These are phyloP conservation scores for Oryzias woworae DNA, from an alignment of 2,113 vertebrate species.

Conservation along the genomic window DNA sequence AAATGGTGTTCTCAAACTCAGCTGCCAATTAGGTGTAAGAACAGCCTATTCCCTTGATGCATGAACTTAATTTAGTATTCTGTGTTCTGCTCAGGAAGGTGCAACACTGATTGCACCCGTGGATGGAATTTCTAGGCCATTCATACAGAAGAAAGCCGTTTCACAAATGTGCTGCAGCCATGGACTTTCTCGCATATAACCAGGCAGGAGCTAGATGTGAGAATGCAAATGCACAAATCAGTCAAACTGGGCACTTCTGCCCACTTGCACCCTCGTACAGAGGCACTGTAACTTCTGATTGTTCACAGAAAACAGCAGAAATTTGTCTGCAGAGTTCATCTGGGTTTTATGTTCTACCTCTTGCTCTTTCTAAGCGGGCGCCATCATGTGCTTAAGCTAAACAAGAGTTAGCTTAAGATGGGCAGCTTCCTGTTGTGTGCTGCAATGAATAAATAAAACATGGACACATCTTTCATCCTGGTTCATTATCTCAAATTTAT, in stretches of 20 bases:
- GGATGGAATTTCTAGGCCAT: conserved; percentile 32
- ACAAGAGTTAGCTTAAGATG: neutral
- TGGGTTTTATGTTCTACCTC: neutral
- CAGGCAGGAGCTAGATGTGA: neutral
- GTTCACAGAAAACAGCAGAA: neutral
- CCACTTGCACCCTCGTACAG: neutral
- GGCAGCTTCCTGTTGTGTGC: neutral
- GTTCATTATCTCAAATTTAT: too few relatives aligned
- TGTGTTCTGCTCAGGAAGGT: conserved; percentile 38
- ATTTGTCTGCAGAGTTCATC: neutral
- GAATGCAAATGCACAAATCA: neutral
- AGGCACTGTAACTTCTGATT: neutral
- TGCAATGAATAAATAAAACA: neutral
- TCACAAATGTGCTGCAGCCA: neutral
- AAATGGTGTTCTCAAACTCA: conserved; percentile 35
- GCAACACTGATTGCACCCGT: conserved; percentile 33
- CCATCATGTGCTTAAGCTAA: neutral
- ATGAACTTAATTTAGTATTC: conserved; percentile 56
- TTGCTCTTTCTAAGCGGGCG: neutral
- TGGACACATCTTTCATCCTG: neutral
- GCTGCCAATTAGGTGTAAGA: conserved; percentile 51
- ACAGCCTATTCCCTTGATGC: conserved; percentile 40
- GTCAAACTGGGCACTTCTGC: neutral
- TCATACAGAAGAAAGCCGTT: conserved; percentile 12
- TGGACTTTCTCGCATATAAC: neutral